A percentile compares a stretch with the other conserved stretches of the same genome.
Conservation (phyloP, 2,113 vertebrate species). For the Calcarius ornatus region DNA sequence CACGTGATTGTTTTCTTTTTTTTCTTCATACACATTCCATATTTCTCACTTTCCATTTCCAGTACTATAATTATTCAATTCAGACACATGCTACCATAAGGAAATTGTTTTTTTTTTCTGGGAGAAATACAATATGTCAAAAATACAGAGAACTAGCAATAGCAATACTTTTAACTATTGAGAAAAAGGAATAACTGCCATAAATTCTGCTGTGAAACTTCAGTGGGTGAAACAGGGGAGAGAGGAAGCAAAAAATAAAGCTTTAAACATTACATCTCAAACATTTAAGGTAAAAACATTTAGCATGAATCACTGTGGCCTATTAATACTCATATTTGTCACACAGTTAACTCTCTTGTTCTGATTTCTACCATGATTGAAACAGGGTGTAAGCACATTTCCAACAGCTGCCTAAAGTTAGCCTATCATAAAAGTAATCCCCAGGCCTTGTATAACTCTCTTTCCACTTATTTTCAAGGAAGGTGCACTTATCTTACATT, state of each 20-base stretch:
- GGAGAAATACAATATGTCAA: background rate
- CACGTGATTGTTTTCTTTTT: accelerated
- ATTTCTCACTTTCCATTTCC: background rate
- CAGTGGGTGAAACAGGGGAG: background rate
- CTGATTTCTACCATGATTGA: background rate
- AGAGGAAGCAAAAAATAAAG: background rate
- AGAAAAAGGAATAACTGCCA: background rate
- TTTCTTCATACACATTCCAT: background rate
- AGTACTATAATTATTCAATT: background rate
- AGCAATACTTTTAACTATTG: background rate
- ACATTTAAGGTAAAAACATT: background rate
- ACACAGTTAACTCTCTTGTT: background rate
- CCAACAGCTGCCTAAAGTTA: background rate
- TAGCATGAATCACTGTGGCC: background rate
- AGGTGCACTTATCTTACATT: background rate
- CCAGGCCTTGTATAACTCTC: background rate
- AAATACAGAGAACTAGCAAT: background rate
- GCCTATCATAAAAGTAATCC: background rate
- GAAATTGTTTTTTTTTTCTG: background rate
- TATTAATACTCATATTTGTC: background rate
- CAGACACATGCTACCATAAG: background rate
- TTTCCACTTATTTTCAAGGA: background rate
- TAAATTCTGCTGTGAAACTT: background rate
- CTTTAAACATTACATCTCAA: background rate
- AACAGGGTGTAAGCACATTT: background rate